phyloP scores from a whole-genome alignment of 1,140 invertebrate species.

The Macrobrachium nipponense region DNA sequence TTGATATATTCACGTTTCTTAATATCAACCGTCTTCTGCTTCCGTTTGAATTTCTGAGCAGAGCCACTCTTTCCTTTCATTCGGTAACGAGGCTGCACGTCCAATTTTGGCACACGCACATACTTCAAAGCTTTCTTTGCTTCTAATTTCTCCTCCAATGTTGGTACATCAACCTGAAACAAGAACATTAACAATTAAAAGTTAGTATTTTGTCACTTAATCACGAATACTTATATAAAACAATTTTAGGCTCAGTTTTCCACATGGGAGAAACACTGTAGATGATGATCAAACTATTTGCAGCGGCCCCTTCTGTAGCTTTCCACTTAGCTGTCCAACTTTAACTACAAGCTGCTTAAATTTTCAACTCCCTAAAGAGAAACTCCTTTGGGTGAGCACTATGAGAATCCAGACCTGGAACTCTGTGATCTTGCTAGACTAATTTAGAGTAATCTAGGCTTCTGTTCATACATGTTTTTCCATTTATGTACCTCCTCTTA shows the following conservation, averaged over 20 bases:
- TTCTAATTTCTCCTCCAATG: slow-evolving; percentile 83
- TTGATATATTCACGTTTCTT: slow-evolving; percentile 72
- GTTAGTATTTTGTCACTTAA: slow-evolving; percentile 1
- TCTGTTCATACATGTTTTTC: too few species aligned
- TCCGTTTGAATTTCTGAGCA: slow-evolving; percentile 79
- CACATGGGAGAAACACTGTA: not conserved
- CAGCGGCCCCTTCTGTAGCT: too few species aligned
- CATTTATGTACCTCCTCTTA: too few species aligned
- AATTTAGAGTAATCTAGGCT: too few species aligned
- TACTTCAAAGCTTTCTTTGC: slow-evolving; percentile 80
- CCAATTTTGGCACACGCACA: slow-evolving; percentile 81
- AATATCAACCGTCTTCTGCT: slow-evolving; percentile 81
- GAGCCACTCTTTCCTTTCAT: slow-evolving; percentile 83
- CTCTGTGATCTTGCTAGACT: too few species aligned
- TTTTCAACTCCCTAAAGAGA: too few species aligned
- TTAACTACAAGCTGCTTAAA: too few species aligned
- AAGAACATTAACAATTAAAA: not conserved
- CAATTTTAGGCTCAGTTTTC: not conserved
- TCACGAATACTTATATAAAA: not conserved
- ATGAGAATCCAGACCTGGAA: too few species aligned
- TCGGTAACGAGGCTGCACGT: slow-evolving; percentile 81
- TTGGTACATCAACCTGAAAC: slow-evolving; percentile 77
- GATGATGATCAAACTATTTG: too few species aligned
- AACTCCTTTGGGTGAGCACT: too few species aligned
- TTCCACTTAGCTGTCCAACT: too few species aligned